Percentiles rank a stretch among this genome's conserved stretches.
Conservation (phyloP, 2,113 vertebrate genomes). For the Chlamydotis undulata region DNA sequence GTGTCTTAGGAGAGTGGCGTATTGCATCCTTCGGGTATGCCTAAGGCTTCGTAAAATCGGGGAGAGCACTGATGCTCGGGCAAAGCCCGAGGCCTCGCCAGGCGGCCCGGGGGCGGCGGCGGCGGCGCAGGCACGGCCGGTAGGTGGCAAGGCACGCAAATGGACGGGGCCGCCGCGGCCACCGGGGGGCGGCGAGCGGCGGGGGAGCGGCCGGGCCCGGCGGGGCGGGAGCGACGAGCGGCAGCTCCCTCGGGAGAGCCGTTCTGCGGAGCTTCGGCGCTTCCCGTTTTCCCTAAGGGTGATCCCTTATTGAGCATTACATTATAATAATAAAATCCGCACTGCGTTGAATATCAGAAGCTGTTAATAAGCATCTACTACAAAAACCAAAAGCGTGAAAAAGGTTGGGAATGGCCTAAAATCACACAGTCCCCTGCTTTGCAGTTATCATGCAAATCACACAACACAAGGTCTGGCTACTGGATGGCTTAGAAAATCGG, state of each 20-base stretch:
- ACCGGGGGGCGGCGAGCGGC: too few species aligned
- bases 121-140: slow-evolving; percentile 37
- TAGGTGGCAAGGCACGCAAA: slow-evolving; percentile 74
- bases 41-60: not conserved
- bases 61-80: not conserved
- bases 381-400: not conserved
- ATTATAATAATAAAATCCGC: not conserved
- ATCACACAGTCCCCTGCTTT: not conserved
- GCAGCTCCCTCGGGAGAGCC: accelerated
- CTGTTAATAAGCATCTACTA: not conserved
- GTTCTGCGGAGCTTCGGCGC: not conserved
- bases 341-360: not conserved
- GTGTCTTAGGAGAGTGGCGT: accelerated
- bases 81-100: not conserved
- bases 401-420: not conserved
- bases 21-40: accelerated
- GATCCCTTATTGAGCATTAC: accelerated
- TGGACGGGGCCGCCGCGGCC: not conserved
- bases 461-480: not conserved
- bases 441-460: not conserved
- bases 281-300: accelerated
- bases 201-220: too few species aligned
- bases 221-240: too few species aligned
- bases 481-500: not conserved
- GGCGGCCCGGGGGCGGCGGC: too few species aligned